A percentile compares a stretch with the other conserved stretches of the same genome.
Conservation (phyloP, 2,797 vertebrate genomes). For the Chiroxiphia lanceolata region DNA sequence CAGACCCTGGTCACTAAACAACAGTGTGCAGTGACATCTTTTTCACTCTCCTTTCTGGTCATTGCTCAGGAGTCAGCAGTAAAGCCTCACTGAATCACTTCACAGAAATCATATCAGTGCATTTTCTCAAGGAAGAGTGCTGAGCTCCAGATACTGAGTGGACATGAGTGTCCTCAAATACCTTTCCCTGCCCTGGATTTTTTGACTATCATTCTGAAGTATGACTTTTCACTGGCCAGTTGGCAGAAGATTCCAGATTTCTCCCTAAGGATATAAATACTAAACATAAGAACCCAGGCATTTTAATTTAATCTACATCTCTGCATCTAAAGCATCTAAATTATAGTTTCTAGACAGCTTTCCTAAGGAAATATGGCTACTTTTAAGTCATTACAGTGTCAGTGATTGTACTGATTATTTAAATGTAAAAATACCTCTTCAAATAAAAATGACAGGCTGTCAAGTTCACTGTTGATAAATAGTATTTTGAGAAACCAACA, state of each 20-base stretch:
- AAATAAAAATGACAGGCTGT: not conserved
- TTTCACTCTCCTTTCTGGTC: not conserved
- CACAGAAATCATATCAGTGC: not conserved
- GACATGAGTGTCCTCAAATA: rapidly evolving
- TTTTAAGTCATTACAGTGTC: not conserved
- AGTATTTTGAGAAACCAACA: not conserved
- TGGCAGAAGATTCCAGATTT: not conserved
- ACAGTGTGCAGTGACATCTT: not conserved
- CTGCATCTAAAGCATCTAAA: not conserved
- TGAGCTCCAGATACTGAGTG: not conserved
- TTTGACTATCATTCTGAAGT: not conserved
- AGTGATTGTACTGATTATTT: not conserved
- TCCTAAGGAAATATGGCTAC: not conserved
- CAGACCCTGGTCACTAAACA: not conserved
- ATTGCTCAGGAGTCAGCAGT: not conserved
- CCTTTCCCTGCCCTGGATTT: not conserved
- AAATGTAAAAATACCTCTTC: not conserved
- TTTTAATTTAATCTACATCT: not conserved
- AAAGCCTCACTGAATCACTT: not conserved
- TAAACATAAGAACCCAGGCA: rapidly evolving
- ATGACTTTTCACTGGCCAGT: not conserved
- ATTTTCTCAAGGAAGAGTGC: not conserved
- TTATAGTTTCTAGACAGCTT: not conserved
- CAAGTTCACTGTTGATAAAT: not conserved
- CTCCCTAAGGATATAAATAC: not conserved